Evolutionary conservation across 1,140 invertebrate genomes (phyloP).

Genomic region (Platyura marginata): DNA sequence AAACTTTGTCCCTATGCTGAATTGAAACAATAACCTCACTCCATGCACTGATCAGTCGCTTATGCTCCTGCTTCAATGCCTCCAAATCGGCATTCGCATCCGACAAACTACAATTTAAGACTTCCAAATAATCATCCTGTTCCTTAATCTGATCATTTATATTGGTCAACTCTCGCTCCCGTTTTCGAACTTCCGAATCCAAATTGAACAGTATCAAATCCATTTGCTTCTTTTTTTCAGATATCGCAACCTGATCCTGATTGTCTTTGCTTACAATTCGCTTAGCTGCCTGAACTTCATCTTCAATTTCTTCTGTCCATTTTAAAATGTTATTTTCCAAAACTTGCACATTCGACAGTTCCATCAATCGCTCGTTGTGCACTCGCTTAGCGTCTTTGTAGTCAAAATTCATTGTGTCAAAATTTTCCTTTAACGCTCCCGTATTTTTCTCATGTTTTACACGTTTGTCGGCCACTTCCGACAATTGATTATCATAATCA

Average conservation of each 20-base stretch:
- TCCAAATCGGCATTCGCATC: constrained; percentile 48
- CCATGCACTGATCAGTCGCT: constrained; percentile 46
- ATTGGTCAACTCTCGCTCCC: constrained; percentile 27
- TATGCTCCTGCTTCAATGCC: constrained; percentile 44
- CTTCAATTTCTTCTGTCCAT: constrained; percentile 29
- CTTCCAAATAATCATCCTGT: constrained; percentile 25
- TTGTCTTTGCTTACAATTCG: constrained; percentile 31
- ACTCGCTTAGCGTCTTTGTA: constrained; percentile 20
- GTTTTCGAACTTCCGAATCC: constrained; percentile 29
- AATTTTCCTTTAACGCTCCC: constrained; percentile 17
- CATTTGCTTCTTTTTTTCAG: constrained; percentile 29
- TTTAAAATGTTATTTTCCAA: constrained; percentile 26
- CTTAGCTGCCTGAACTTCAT: constrained; percentile 27
- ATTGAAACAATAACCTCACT: constrained; percentile 49
- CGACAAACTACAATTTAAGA: constrained; percentile 27
- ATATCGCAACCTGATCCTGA: constrained; percentile 24
- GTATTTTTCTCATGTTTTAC: constrained; percentile 19
- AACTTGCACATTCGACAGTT: constrained; percentile 24
- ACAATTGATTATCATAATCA: constrained; percentile 26
- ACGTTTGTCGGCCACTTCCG: constrained; percentile 22
- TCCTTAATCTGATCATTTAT: constrained; percentile 26
- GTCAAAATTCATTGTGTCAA: constrained; percentile 19
- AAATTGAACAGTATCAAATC: constrained; percentile 32
- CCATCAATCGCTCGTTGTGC: constrained; percentile 21
- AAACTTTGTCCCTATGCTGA: constrained; percentile 40